Evolutionary conservation across 2,888 invertebrate species (phyloP).

Genomic region (Tinea pellionella): DNA sequence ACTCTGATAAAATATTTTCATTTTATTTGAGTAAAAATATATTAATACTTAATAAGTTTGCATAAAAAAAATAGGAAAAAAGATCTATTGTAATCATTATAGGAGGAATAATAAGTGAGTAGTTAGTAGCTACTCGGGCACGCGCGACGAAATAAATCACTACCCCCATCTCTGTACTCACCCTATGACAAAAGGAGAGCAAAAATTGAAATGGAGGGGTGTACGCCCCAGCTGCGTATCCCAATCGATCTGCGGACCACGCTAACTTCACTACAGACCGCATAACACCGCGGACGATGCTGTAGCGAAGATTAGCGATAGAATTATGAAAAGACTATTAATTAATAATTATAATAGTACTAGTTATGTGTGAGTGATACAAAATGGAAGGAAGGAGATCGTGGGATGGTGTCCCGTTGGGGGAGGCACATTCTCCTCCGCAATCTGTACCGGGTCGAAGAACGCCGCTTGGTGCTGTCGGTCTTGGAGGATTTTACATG

Average conservation of each 20-base stretch:
- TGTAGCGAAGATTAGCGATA: constrained; percentile 41
- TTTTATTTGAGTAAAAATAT: too few relatives aligned
- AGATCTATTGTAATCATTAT: background rate
- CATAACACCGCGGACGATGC: constrained; percentile 32
- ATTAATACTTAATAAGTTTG: too few relatives aligned
- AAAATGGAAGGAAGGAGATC: constrained; percentile 60
- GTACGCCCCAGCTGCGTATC: constrained; percentile 65
- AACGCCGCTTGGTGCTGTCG: constrained; percentile 86
- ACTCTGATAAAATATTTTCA: too few relatives aligned
- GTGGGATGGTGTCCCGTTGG: constrained; percentile 61
- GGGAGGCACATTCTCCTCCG: constrained; percentile 63
- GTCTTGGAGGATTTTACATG: constrained; percentile 89
- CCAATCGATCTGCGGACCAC: constrained; percentile 63
- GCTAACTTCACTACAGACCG: constrained; percentile 31
- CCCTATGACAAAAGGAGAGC: constrained; percentile 13
- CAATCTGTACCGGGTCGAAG: constrained; percentile 76
- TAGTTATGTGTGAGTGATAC: constrained; percentile 41
- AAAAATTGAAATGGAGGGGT: constrained; percentile 42
- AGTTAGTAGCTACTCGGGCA: background rate
- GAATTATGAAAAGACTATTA: constrained; percentile 28
- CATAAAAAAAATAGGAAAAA: background rate
- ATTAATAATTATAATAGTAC: constrained; percentile 20
- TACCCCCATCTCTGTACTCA: constrained; percentile 48
- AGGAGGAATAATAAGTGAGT: background rate
- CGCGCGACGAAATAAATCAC: constrained; percentile 42